These are phyloP conservation scores for Orthonyx spaldingii DNA, from an alignment of 2,113 vertebrate genomes.

Conservation along the genomic window DNA sequence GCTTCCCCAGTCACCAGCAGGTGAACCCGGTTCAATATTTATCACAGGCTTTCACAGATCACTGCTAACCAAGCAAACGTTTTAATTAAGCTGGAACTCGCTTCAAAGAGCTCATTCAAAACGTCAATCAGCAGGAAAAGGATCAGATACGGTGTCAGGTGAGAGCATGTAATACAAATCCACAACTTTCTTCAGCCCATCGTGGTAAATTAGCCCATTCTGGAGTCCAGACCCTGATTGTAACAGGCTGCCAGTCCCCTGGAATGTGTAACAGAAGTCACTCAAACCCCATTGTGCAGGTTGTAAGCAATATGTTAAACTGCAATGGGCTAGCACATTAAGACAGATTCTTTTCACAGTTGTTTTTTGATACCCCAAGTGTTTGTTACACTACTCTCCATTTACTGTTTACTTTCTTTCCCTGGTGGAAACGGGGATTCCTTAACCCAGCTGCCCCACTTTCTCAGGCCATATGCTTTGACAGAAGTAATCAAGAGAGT, in stretches of 20 bases:
- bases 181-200: constrained; percentile 82
- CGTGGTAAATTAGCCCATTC: constrained; percentile 78
- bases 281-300: constrained; percentile 79
- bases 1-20: constrained; percentile 93
- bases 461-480: constrained; percentile 59
- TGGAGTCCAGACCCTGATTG: constrained; percentile 79
- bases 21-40: constrained; percentile 99
- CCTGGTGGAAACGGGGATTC: constrained; percentile 73
- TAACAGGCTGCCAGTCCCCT: constrained; percentile 83
- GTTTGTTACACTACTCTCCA: constrained; percentile 81
- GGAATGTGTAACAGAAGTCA: constrained; percentile 85
- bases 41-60: constrained; percentile 99
- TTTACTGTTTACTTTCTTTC: constrained; percentile 81
- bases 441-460: constrained; percentile 69
- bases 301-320: constrained; percentile 89
- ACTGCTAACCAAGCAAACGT: constrained; percentile 96
- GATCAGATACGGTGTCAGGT: constrained; percentile 93
- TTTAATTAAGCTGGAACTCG: constrained; percentile 99
- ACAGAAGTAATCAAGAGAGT: constrained; percentile 47
- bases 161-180: constrained; percentile 92
- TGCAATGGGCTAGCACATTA: constrained; percentile 80
- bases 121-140: constrained; percentile 89
- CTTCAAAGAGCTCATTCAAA: constrained; percentile 99
- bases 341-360: constrained; percentile 81
- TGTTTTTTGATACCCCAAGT: constrained; percentile 79